A percentile compares a stretch with the other conserved stretches of the same genome.
These are phyloP conservation scores for Propithecus coquereli DNA, from an alignment of 2,113 vertebrate genomes.

Conservation along the genomic window DNA sequence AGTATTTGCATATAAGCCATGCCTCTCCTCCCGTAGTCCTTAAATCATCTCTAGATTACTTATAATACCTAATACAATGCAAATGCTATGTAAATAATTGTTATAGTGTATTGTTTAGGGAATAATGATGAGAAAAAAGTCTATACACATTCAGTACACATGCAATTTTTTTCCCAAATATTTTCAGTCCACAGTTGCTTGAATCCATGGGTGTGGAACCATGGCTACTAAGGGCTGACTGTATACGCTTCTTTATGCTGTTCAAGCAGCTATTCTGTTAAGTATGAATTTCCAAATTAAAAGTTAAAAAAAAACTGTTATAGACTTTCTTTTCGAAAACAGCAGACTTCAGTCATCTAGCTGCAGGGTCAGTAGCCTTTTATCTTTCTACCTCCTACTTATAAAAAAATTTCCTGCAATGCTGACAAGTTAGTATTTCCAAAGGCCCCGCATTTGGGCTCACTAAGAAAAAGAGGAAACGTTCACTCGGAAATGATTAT, in stretches of 20 bases:
- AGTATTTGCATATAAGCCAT: neutral
- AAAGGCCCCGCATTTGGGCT: neutral
- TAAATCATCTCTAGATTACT: neutral
- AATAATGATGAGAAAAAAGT: neutral
- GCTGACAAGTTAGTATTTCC: neutral
- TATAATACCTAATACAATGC: neutral
- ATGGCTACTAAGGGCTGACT: neutral
- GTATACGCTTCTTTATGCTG: neutral
- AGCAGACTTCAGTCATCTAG: neutral
- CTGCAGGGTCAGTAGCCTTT: neutral
- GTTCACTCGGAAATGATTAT: neutral
- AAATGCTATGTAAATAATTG: neutral
- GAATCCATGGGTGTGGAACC: neutral
- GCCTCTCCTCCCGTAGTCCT: neutral
- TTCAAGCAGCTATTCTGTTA: neutral
- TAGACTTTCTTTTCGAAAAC: neutral
- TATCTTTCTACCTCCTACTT: neutral
- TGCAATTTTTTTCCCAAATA: neutral
- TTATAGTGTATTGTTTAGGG: neutral
- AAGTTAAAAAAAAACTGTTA: neutral
- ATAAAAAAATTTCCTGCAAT: neutral
- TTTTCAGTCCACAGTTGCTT: neutral
- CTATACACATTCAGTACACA: neutral
- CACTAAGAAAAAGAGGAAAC: slow-evolving; percentile 18
- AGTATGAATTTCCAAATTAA: neutral